Conservation (phyloP, 2,797 vertebrate species). For the Acrossocheilus fasciatus region DNA sequence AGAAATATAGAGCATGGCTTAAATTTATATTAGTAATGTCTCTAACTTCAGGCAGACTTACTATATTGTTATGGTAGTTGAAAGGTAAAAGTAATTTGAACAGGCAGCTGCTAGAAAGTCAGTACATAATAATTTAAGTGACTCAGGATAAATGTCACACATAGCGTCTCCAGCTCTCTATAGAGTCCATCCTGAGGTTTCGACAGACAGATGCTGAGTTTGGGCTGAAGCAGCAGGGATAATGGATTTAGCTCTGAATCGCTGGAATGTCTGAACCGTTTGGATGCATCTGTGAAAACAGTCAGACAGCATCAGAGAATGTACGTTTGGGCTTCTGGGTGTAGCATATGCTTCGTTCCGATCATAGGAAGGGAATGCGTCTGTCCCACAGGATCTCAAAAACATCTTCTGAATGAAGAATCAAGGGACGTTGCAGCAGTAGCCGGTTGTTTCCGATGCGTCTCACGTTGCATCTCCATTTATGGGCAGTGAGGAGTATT, state of each 20-base stretch:
- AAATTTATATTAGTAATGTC: background rate
- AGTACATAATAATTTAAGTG: background rate
- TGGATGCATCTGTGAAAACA: background rate
- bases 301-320: background rate
- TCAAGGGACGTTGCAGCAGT: background rate
- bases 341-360: background rate
- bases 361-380: conserved; percentile 24
- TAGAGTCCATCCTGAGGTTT: background rate
- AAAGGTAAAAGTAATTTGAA: background rate
- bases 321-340: background rate
- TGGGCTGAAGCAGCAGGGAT: conserved; percentile 66
- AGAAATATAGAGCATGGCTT: background rate
- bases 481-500: conserved; percentile 49
- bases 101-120: no score
- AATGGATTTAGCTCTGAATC: conserved; percentile 62
- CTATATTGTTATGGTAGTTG: background rate
- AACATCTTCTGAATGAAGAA: background rate
- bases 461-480: conserved; percentile 50
- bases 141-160: background rate
- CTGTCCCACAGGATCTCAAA: background rate
- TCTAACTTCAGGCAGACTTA: background rate
- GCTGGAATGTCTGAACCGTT: conserved; percentile 46
- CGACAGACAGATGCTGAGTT: background rate
- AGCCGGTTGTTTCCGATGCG: background rate
- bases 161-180: background rate